Conservation (phyloP, 2,797 vertebrate species). For the Phalanger gymnotis region DNA sequence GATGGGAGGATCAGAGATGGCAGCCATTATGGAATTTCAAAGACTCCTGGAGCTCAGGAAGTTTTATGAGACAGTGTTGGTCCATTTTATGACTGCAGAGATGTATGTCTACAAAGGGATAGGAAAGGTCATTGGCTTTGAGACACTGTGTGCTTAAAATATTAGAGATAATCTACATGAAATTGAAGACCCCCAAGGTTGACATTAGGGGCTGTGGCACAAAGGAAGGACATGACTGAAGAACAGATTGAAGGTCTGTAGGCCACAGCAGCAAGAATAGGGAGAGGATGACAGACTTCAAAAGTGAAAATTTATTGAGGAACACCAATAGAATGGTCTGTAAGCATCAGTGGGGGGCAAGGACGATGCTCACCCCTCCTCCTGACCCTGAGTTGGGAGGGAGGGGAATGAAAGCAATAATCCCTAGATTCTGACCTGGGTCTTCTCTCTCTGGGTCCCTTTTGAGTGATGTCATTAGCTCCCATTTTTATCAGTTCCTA, state of each 20-base stretch:
- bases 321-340: not conserved
- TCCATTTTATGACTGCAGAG: not conserved
- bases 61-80: not conserved
- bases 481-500: not conserved
- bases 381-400: not conserved
- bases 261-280: not conserved
- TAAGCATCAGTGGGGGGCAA: not conserved
- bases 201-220: not conserved
- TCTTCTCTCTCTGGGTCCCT: not conserved
- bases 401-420: not conserved
- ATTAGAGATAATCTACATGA: not conserved
- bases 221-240: not conserved
- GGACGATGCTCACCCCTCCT: not conserved
- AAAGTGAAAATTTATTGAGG: not conserved
- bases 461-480: not conserved
- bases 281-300: not conserved
- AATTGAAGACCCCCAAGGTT: not conserved
- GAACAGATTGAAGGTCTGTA: not conserved
- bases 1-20: not conserved
- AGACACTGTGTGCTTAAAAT: not conserved
- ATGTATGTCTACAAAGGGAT: not conserved
- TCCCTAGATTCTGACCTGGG: not conserved
- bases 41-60: not conserved
- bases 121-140: not conserved
- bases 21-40: not conserved